Base-by-base conservation (phyloP, 2,797 vertebrate species). In the Silurus lanzhouensis region DNA sequence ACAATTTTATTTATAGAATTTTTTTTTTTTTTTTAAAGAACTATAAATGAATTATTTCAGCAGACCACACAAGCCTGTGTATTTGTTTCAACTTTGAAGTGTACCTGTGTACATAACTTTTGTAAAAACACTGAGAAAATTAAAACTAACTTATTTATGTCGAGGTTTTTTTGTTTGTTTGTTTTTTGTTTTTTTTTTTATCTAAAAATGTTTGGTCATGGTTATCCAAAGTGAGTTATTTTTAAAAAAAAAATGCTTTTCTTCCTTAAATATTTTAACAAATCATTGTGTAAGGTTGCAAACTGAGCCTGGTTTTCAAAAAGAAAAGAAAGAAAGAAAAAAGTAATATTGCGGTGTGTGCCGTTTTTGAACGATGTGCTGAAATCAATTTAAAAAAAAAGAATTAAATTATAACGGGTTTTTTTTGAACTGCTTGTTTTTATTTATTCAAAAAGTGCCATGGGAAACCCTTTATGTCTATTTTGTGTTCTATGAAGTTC, bases 141-240 rank as follows among this genome's bases (percentile, higher is more conserved):
- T 88, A 98, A 97, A 97, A 98, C 97, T 99, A 99, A 99, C 96
- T 99, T 99, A 99, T 99, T 99, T 99, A 99, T 98, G 96, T 97
- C 94, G 90, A 96, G 94, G 19, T 2, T n/a, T 52, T 74, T n/a
- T 31, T 31, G 31, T 31, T 31, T 31, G 31, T 94, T 93, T n/a
- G n/a, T n/a, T 93, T 93, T 95, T 91, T 94, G 95, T 96, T 93
- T 97, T 97, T 72, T 31, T 46, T 79, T 89, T 71, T 48, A 4
- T 83, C 82, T 95, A 91, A 92, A 94, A 93, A 94, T 92, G 92
- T 95, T 95, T 94, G 93, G 94, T 95, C 92, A 93, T 91, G 94
- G 93, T 96, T 96, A 96, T 97, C 96, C 77, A 80, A 66, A 78
- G 57, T 95, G 95, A 96, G 96, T 94, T 93, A 95, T 92, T 93